phyloP scores from a whole-genome alignment of 2,797 vertebrate genomes.

The Eulemur mongoz region DNA sequence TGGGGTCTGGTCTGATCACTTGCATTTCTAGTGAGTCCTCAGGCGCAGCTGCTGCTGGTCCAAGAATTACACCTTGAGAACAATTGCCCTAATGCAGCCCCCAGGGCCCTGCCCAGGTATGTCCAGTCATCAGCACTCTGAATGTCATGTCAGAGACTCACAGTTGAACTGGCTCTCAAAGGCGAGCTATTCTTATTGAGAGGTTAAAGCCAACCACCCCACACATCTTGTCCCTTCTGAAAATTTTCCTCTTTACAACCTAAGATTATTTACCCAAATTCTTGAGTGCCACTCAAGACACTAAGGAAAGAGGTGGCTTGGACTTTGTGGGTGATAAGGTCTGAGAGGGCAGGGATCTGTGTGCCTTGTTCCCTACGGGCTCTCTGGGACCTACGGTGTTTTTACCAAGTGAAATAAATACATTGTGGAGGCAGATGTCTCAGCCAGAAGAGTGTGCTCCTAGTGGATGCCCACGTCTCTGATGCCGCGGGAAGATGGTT shows the following conservation, averaged over 20 bases:
- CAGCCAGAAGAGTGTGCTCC: not conserved
- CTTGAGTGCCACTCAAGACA: not conserved
- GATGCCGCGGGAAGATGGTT: not conserved
- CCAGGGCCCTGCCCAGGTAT: fast-evolving
- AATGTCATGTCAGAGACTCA: not conserved
- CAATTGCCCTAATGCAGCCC: not conserved
- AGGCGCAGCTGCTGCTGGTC: fast-evolving
- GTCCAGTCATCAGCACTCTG: not conserved
- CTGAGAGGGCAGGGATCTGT: not conserved
- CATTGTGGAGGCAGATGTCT: not conserved
- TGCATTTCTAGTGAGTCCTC: not conserved
- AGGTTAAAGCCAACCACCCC: not conserved
- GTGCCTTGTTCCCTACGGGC: not conserved
- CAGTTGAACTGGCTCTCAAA: not conserved
- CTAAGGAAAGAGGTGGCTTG: not conserved
- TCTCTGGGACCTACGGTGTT: not conserved
- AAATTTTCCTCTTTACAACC: not conserved
- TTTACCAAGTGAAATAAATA: not conserved
- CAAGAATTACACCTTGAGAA: not conserved
- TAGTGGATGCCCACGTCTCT: not conserved
- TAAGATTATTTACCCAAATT: not conserved
- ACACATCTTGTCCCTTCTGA: not conserved
- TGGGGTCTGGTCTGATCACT: not conserved
- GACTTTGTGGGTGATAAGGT: not conserved
- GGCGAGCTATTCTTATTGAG: not conserved